Percentiles rank a stretch among this genome's conserved stretches.
These are phyloP conservation scores for Drosophila asahinai DNA, from an alignment of 1,140 invertebrate species.

Conservation along the genomic window DNA sequence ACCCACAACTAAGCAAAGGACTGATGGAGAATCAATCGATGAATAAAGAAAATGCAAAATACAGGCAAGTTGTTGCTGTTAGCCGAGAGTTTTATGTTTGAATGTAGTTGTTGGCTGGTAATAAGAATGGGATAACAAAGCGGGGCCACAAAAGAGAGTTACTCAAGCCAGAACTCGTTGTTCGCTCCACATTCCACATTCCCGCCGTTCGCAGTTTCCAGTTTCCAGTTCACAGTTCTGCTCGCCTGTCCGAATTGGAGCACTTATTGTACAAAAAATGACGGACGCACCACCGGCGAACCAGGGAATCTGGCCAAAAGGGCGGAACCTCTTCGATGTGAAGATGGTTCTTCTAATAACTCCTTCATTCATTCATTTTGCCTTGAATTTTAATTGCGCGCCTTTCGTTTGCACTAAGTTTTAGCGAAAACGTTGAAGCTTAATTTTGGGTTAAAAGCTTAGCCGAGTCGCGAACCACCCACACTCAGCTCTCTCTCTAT, in stretches of 20 bases:
- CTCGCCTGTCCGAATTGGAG: conserved; percentile 79
- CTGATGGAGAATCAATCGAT: not conserved
- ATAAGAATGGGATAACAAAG: conserved; percentile 4
- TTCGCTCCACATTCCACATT: conserved; percentile 18
- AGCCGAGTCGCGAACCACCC: conserved; percentile 47
- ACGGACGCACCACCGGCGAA: conserved; percentile 16
- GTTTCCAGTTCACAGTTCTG: conserved; percentile 47
- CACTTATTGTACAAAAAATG: conserved; percentile 82
- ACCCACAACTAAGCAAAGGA: not conserved
- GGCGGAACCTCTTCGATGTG: not conserved
- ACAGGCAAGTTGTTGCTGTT: not conserved
- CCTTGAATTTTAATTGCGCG: not conserved
- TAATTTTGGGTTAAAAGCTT: conserved; percentile 20
- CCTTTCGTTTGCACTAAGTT: not conserved
- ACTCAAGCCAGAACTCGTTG: conserved; percentile 24
- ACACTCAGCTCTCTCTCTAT: not conserved
- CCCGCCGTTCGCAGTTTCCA: conserved; percentile 7
- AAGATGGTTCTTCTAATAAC: not conserved
- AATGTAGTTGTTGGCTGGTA: conserved; percentile 1
- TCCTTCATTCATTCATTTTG: not conserved
- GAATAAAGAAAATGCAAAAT: not conserved
- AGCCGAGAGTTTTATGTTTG: not conserved
- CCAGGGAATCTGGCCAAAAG: not conserved
- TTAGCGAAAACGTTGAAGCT: not conserved
- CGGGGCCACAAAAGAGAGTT: not conserved